phyloP scores from a whole-genome alignment of 2,113 vertebrate species.

The Oenanthe melanoleuca region DNA sequence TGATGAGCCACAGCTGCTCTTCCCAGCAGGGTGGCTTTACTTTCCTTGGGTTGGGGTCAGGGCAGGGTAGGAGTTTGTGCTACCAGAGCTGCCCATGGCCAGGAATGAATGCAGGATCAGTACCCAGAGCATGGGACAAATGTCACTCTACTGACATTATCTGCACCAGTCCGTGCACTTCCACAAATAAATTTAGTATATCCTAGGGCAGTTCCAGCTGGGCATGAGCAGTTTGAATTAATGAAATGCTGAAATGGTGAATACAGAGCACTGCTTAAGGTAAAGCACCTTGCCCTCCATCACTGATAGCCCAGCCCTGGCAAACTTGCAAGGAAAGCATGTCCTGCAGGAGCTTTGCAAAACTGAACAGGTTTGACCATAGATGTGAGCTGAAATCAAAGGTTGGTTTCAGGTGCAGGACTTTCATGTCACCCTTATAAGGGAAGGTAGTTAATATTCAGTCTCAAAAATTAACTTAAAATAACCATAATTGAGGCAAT shows the following conservation, averaged over 20 bases:
- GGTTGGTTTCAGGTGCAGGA: background rate
- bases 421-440: background rate
- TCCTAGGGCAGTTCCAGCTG: background rate
- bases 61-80: background rate
- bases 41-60: background rate
- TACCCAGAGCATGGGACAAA: background rate
- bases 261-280: background rate
- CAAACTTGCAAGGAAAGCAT: background rate
- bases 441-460: conserved; percentile 8
- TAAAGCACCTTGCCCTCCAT: background rate
- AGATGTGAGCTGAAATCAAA: background rate
- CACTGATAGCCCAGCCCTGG: background rate
- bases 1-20: background rate
- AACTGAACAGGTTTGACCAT: background rate
- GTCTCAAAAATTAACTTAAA: conserved; percentile 51
- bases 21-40: background rate
- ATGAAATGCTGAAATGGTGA: background rate
- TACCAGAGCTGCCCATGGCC: background rate
- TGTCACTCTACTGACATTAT: background rate
- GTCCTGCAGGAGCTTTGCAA: conserved; percentile 1
- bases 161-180: background rate
- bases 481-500: conserved; percentile 50
- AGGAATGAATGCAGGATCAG: background rate
- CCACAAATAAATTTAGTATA: background rate
- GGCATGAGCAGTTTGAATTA: background rate